Conservation (phyloP, 2,888 invertebrate genomes). For the Agrotis puta region DNA sequence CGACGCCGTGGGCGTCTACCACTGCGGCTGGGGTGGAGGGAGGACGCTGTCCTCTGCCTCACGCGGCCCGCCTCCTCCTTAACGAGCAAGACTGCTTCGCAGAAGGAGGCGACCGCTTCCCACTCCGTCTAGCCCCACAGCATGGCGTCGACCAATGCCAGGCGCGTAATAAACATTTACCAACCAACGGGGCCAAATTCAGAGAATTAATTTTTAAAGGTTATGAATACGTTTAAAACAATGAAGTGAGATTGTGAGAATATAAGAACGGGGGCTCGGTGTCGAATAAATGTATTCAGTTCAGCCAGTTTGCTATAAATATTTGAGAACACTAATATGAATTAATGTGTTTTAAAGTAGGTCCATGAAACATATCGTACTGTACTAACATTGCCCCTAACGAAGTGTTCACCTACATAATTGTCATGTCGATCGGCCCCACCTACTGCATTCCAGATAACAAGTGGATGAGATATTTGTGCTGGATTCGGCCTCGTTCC, state of each 20-base stretch:
- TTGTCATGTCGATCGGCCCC: too few species aligned
- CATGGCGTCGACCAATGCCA: too few species aligned
- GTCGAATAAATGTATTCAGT: neutral
- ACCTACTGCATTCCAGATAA: neutral
- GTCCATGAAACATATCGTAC: neutral
- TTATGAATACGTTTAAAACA: neutral
- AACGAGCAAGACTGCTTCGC: too few species aligned
- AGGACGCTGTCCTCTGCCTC: too few species aligned
- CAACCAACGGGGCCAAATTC: neutral
- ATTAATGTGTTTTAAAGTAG: conserved; percentile 53
- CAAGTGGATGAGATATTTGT: neutral
- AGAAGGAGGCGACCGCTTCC: too few species aligned
- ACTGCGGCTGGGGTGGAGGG: too few species aligned
- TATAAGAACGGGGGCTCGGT: too few species aligned
- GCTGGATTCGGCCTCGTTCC: neutral
- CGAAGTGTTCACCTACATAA: conserved; percentile 14
- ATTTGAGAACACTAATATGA: conserved; percentile 33
- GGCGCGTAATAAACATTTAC: too few species aligned
- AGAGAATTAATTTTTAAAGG: neutral
- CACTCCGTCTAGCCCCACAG: too few species aligned
- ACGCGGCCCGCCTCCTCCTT: too few species aligned
- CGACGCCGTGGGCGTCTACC: too few species aligned
- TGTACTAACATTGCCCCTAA: conserved; percentile 1
- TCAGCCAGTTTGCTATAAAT: conserved; percentile 13
- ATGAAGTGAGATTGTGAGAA: neutral